Evolutionary conservation across 2,888 invertebrate species (phyloP).

Genomic region (Macaria notata): DNA sequence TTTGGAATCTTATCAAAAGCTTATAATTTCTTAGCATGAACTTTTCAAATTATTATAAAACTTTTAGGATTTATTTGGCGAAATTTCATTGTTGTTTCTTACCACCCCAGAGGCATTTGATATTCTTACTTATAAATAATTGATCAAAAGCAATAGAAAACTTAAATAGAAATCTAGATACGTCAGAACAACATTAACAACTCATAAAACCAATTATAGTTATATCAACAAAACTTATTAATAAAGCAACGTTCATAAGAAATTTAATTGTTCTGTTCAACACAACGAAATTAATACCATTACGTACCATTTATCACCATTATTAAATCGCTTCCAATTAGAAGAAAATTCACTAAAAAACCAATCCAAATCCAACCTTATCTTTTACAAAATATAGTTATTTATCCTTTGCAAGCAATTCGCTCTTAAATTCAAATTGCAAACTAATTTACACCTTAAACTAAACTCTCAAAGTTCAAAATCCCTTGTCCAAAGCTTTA

Average conservation of each 20-base stretch:
- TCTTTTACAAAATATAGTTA: neutral
- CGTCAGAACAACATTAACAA: neutral
- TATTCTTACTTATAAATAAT: too few species aligned
- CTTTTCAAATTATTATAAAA: too few species aligned
- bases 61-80: too few species aligned
- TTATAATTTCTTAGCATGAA: too few species aligned
- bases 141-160: too few species aligned
- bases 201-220: slow-evolving; percentile 12
- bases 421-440: slow-evolving; percentile 10
- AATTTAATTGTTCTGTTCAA: slow-evolving; percentile 25
- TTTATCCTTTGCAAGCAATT: slow-evolving; percentile 12
- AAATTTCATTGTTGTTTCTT: too few species aligned
- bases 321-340: slow-evolving; percentile 27
- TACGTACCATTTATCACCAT: slow-evolving; percentile 28
- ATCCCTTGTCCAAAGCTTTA: neutral
- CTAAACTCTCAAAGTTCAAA: neutral
- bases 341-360: slow-evolving; percentile 14
- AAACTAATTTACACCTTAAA: slow-evolving; percentile 10
- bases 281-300: slow-evolving; percentile 24
- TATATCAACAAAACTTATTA: slow-evolving; percentile 19
- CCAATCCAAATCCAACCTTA: slow-evolving; percentile 15
- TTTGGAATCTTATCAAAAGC: too few species aligned
- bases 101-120: too few species aligned
- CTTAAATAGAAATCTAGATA: too few species aligned
- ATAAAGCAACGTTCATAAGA: slow-evolving; percentile 15